phyloP scores from a whole-genome alignment of 2,888 invertebrate species.

The Erynnis tages region DNA sequence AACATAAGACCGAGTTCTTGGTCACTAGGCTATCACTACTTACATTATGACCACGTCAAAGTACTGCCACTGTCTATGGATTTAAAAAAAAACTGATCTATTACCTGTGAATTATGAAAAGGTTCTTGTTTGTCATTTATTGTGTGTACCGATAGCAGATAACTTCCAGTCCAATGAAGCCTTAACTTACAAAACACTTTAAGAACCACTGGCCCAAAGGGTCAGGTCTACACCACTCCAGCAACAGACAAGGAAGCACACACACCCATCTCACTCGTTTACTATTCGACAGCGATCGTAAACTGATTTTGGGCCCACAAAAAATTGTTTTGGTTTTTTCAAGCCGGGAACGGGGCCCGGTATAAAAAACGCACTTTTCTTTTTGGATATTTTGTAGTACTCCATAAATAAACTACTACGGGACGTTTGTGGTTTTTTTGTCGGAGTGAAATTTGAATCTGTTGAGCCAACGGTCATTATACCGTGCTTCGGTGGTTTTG shows the following conservation, averaged over 20 bases:
- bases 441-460: constrained; percentile 60
- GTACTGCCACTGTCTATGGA: no score
- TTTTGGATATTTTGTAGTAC: constrained; percentile 67
- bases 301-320: constrained; percentile 70
- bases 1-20: no score
- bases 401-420: constrained; percentile 73
- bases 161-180: no score
- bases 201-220: no score
- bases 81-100: no score
- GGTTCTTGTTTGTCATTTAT: no score
- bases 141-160: no score
- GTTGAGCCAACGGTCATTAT: constrained; percentile 61
- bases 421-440: constrained; percentile 46
- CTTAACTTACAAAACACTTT: no score
- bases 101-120: no score
- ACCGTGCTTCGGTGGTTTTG: constrained; percentile 33
- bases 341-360: constrained; percentile 43
- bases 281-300: constrained; percentile 76
- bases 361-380: constrained; percentile 54
- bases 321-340: constrained; percentile 79
- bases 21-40: no score
- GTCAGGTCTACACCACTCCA: constrained; percentile 57
- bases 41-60: no score
- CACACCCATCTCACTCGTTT: constrained; percentile 54
- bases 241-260: constrained; percentile 43